Base-by-base conservation (phyloP, 2,113 vertebrate species). In the Synchiropus splendidus region DNA sequence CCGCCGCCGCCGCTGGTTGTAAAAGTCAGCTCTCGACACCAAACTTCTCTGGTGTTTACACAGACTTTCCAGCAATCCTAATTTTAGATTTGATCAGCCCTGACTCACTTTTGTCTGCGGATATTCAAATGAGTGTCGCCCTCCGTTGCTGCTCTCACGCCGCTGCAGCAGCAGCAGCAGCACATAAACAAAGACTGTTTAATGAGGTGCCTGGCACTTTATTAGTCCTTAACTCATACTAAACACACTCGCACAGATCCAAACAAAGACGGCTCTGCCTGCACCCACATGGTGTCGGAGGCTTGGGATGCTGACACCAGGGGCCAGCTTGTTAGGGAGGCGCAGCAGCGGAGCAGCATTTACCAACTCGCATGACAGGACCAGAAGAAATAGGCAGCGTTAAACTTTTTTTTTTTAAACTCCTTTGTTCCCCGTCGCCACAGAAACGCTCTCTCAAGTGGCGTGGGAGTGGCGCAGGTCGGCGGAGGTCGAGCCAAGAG, bases 101-200 rank as follows among this genome's bases (percentile, higher is more conserved):
- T n/a, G n/a, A n/a, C n/a, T n/a, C n/a, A n/a, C n/a, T n/a, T n/a
- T n/a, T 69, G 51, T 64, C 68, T 72, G 60, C 64, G 57, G 60
- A 73, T 72, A 76, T 74, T 77, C 58, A 76, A 77, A 74, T 72
- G 70, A 71, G 70, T 52, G 52, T n/a, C n/a, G n/a, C n/a, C n/a
- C n/a, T n/a, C n/a, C n/a, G n/a, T n/a, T n/a, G n/a, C n/a, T 73
- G 60, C 76, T 51, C 64, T 58, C 33, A 51, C 64, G 71, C 57
- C 75, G 58, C 77, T 75, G 79, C 77, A 69, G 73, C 58, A 31
- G 61, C 64, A 49, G 59, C 61, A 71, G 72, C 69, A 70, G 67
- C 70, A 54, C 42, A 61, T 79, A 83, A 79, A 86, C 75, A 83
- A 83, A 83, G 61, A 72, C 73, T 79, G 66, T 76, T 84, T 85